phyloP scores from a whole-genome alignment of 2,797 vertebrate species.

The Mycteria americana region DNA sequence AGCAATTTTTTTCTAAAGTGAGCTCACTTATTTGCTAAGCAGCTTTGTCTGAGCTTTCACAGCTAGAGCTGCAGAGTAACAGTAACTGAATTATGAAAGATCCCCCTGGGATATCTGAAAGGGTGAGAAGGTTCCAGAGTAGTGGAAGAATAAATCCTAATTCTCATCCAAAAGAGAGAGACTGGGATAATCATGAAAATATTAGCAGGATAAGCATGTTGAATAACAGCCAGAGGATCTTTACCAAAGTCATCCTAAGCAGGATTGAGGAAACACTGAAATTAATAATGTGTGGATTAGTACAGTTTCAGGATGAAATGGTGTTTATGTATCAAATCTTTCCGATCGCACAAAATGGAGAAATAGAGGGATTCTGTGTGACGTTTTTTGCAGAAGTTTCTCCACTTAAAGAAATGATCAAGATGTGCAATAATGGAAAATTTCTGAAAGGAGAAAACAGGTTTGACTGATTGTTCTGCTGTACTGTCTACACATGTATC shows the following conservation, averaged over 20 bases:
- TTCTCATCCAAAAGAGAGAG: conserved; percentile 48
- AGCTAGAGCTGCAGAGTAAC: conserved; percentile 1
- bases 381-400: background rate
- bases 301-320: conserved; percentile 28
- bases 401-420: background rate
- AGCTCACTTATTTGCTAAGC: conserved; percentile 63
- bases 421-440: background rate
- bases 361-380: background rate
- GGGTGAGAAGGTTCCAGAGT: conserved; percentile 61
- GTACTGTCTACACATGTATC: background rate
- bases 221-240: conserved; percentile 61
- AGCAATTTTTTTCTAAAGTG: background rate
- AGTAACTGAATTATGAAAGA: conserved; percentile 60
- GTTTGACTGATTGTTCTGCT: background rate
- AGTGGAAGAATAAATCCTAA: conserved; percentile 58
- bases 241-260: conserved; percentile 57
- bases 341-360: background rate
- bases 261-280: conserved; percentile 59
- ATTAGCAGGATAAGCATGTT: conserved; percentile 51
- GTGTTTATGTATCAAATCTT: background rate
- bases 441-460: background rate
- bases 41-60: conserved; percentile 56
- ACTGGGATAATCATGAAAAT: conserved; percentile 63
- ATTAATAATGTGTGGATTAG: conserved; percentile 61
- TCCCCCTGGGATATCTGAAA: conserved; percentile 55